A percentile compares a stretch with the other conserved stretches of the same genome.
These are phyloP conservation scores for Hydrolagus affinis DNA, from an alignment of 2,113 vertebrate genomes.

Conservation along the genomic window DNA sequence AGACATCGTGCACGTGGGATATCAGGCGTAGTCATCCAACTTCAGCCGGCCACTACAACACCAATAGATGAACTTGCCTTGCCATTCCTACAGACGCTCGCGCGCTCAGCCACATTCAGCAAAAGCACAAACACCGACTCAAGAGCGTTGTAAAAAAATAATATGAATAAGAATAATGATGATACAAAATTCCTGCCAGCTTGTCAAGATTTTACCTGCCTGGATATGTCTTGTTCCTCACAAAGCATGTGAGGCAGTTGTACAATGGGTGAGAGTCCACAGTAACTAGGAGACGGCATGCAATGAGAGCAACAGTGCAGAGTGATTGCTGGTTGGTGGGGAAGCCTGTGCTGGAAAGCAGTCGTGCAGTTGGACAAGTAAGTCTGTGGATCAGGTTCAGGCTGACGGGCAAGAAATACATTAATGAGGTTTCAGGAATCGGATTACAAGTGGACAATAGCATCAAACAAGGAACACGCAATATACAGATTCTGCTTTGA, in stretches of 20 bases:
- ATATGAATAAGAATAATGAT: no score
- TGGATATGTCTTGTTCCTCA: not conserved
- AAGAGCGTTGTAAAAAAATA: not conserved
- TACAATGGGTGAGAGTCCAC: not conserved
- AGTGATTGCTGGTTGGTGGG: not conserved
- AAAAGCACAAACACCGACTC: not conserved
- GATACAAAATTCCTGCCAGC: not conserved
- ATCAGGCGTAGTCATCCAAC: not conserved
- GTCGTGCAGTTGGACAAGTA: not conserved
- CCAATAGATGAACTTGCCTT: not conserved
- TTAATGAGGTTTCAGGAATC: no score
- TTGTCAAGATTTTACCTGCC: not conserved
- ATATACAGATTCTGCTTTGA: no score
- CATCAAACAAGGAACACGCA: no score
- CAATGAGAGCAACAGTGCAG: not conserved
- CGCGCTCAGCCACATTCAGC: not conserved
- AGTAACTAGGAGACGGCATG: slow-evolving; percentile 13
- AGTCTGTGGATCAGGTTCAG: no score
- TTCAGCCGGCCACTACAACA: not conserved
- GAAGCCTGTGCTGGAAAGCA: not conserved
- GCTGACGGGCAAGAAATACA: no score
- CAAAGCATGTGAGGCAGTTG: not conserved
- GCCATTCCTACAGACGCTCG: no score
- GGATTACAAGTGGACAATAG: no score
- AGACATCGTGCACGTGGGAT: not conserved